These are phyloP conservation scores for Dipodomys merriami DNA, from an alignment of 2,113 vertebrate genomes.

Conservation along the genomic window DNA sequence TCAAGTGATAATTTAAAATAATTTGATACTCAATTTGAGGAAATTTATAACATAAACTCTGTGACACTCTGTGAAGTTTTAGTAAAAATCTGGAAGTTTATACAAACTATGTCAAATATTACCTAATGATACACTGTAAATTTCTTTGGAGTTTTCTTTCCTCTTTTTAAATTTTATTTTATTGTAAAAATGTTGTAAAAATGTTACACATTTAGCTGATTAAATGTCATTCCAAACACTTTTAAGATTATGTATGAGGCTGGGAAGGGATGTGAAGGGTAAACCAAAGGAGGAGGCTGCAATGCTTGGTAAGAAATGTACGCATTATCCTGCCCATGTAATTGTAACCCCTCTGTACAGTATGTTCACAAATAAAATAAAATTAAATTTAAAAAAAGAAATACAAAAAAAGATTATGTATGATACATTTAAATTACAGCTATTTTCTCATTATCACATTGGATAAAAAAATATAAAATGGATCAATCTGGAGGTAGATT, in stretches of 20 bases:
- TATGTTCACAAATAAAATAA: too few species aligned
- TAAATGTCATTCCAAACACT: background rate
- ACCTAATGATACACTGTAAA: background rate
- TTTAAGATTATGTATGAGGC: background rate
- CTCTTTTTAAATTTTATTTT: too few species aligned
- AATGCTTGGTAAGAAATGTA: too few species aligned
- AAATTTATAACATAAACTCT: background rate
- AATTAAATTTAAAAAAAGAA: too few species aligned
- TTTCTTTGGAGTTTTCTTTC: background rate
- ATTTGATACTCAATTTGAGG: background rate
- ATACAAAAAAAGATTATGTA: background rate
- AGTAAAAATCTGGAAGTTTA: background rate
- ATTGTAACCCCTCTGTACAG: too few species aligned
- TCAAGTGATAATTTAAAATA: background rate
- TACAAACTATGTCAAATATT: background rate
- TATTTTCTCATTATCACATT: background rate
- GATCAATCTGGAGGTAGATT: background rate
- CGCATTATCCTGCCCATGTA: too few species aligned
- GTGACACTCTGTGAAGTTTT: background rate
- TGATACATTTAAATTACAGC: background rate
- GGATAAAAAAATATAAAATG: slow-evolving; percentile 6
- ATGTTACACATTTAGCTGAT: background rate
- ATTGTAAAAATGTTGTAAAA: too few species aligned
- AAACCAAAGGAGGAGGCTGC: too few species aligned
- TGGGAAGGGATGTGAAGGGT: too few species aligned